phyloP scores from a whole-genome alignment of 1,140 invertebrate genomes.

The Zaprionus africanus region DNA sequence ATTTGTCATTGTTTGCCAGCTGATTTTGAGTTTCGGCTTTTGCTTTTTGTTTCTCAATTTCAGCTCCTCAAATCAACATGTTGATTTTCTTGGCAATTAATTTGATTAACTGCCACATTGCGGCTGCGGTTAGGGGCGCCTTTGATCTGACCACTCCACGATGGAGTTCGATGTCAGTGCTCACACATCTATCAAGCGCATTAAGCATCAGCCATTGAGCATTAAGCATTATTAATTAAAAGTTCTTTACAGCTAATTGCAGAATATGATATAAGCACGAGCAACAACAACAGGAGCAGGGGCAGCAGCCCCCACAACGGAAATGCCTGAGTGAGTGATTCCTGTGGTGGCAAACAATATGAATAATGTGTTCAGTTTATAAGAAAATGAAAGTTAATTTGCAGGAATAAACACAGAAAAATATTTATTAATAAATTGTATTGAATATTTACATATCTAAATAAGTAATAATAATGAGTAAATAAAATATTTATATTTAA shows the following conservation, averaged over 20 bases:
- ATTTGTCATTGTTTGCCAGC: constrained; percentile 69
- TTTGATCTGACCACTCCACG: constrained; percentile 61
- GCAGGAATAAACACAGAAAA: not conserved
- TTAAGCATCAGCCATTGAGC: constrained; percentile 33
- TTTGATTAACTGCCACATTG: constrained; percentile 76
- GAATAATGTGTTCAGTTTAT: not conserved
- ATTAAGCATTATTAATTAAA: constrained; percentile 75
- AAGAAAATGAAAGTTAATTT: not conserved
- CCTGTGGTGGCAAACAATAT: not conserved
- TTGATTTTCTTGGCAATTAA: constrained; percentile 81
- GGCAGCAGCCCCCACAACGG: constrained; percentile 36
- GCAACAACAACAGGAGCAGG: not conserved
- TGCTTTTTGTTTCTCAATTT: constrained; percentile 3
- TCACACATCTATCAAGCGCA: constrained; percentile 53
- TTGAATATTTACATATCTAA: too few relatives aligned
- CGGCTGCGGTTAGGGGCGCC: constrained; percentile 57
- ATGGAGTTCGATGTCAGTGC: constrained; percentile 36
- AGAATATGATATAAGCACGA: constrained; percentile 58
- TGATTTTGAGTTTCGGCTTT: constrained; percentile 40
- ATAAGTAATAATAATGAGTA: too few relatives aligned
- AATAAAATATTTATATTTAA: too few relatives aligned
- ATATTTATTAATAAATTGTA: not conserved
- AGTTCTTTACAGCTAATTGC: constrained; percentile 68
- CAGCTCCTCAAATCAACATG: constrained; percentile 61
- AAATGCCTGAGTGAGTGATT: constrained; percentile 40